Base-by-base conservation (phyloP, 2,797 vertebrate genomes). In the Platalea minor region DNA sequence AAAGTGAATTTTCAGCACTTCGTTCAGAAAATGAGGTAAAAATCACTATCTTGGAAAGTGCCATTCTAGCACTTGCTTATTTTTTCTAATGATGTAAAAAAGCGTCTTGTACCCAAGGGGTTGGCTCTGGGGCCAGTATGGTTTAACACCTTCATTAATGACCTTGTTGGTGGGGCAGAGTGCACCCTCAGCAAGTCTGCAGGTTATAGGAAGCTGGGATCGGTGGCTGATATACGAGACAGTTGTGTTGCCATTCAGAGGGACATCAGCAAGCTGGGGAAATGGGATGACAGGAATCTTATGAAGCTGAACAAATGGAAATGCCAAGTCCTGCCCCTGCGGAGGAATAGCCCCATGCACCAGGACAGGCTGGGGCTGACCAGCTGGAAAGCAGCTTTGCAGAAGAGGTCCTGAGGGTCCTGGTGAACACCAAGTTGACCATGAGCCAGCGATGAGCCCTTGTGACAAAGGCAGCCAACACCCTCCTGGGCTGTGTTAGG, bases 1-100 rank as follows among this genome's bases (percentile, higher is more conserved):
- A 99, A 98, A 99, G 99, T 92, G 99, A 99, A 97, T 99, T 99
- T 97, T 99, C 99, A 60, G 96, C 99, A 19, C 98, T 99, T 77
- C 97, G 99, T 95, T 97, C 99, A 88, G 99, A 99, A 97, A 99
- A 99, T 10, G 99, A 99, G 98, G 99, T 99, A 98, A 98, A 88
- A 89, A 24, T 51, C 31, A 31, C 24, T 72, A 2, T 79, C 14
- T 84, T 83, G 59, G 43, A 81, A 75, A 54, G 16, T 81, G 19
- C 69, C 81, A 11, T 57, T 82, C 10, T 77, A 54, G 35, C 21
- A 43, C 19, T 64, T 81, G 9, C 7, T 41, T 59, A 7, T 64
- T 72, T 81, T 85, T 54, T 13, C 25, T 57, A 45, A 45, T 26
- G 14, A 13, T 74, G 10, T 45, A 48, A 45, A 83, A 63, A 74